These are phyloP conservation scores for Metellina segmentata DNA, from an alignment of 2,888 invertebrate genomes.

Conservation along the genomic window DNA sequence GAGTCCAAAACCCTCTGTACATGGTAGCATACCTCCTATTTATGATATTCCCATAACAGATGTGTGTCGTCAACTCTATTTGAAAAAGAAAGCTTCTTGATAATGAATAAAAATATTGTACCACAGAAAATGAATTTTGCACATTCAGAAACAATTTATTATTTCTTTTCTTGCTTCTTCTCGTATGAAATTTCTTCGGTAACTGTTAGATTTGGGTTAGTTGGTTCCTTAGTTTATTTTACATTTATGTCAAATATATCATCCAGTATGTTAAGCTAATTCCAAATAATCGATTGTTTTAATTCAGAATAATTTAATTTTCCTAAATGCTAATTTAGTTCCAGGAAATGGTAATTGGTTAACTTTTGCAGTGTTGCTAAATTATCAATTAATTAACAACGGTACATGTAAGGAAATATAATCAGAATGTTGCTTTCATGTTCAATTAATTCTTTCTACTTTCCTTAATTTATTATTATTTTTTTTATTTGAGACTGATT, in stretches of 20 bases:
- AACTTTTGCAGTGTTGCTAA: too few relatives aligned
- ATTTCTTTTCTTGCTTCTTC: background rate
- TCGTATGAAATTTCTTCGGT: background rate
- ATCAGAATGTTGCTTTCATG: too few relatives aligned
- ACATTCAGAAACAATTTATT: too few relatives aligned
- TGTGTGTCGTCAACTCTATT: slow-evolving; percentile 78
- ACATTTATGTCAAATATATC: background rate
- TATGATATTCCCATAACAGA: slow-evolving; percentile 80
- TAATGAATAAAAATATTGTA: background rate
- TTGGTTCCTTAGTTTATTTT: background rate
- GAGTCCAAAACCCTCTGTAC: slow-evolving; percentile 79
- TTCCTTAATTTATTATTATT: too few relatives aligned
- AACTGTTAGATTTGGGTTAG: background rate
- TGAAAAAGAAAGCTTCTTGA: slow-evolving; percentile 32
- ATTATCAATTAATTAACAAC: too few relatives aligned
- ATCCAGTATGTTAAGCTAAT: background rate
- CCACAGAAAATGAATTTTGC: background rate
- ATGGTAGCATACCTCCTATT: slow-evolving; percentile 80
- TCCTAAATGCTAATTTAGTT: too few relatives aligned
- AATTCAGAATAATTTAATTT: too few relatives aligned
- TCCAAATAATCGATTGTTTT: too few relatives aligned
- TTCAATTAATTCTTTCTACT: too few relatives aligned
- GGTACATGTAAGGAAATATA: too few relatives aligned
- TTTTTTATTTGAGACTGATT: too few relatives aligned
- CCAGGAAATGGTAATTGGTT: too few relatives aligned